Evolutionary conservation across 2,888 invertebrate genomes (phyloP).

Genomic region (Euphydryas editha): DNA sequence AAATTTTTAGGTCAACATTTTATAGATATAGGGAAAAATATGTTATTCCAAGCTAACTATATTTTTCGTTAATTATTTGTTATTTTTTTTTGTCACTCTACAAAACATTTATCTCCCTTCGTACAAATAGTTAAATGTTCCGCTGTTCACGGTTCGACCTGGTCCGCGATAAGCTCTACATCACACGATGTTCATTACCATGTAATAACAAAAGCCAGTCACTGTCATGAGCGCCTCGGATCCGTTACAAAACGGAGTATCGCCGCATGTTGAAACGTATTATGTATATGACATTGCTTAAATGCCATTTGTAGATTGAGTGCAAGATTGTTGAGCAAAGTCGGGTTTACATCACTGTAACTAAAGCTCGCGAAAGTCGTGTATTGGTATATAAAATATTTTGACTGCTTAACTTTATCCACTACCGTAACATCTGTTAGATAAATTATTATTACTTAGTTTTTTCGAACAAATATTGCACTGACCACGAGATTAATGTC

Average conservation of each 20-base stretch:
- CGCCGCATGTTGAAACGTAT: slow-evolving; percentile 30
- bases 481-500: background rate
- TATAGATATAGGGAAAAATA: background rate
- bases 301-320: slow-evolving; percentile 34
- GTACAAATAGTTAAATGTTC: background rate
- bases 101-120: background rate
- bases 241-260: slow-evolving; percentile 29
- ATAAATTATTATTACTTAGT: background rate
- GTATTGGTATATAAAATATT: background rate
- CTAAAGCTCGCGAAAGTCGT: slow-evolving; percentile 23
- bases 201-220: slow-evolving; percentile 25
- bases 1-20: background rate
- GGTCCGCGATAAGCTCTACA: background rate
- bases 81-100: background rate
- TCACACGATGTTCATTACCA: slow-evolving; percentile 14
- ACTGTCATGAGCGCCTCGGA: slow-evolving; percentile 16
- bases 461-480: background rate
- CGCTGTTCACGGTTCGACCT: background rate
- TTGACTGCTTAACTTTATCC: background rate
- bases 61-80: background rate
- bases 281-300: slow-evolving; percentile 39
- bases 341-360: slow-evolving; percentile 31
- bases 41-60: background rate
- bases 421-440: background rate
- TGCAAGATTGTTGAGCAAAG: slow-evolving; percentile 33